A percentile compares a stretch with the other conserved stretches of the same genome.
Evolutionary conservation across 2,113 vertebrate genomes (phyloP).

Genomic region (Perognathus longimembris): DNA sequence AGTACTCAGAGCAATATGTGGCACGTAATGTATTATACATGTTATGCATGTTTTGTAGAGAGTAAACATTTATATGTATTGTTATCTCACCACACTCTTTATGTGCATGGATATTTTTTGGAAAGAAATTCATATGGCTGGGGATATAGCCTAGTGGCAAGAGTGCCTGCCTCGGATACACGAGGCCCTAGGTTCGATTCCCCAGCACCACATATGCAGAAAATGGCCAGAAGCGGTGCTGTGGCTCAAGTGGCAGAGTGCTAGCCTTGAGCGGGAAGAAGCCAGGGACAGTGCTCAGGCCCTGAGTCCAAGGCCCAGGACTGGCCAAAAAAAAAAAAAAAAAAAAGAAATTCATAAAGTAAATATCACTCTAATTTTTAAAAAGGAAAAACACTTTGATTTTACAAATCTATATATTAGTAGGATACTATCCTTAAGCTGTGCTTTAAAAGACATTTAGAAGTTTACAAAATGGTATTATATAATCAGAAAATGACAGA

Average conservation of each 20-base stretch:
- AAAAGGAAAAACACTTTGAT: neutral
- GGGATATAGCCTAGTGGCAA: too few species aligned
- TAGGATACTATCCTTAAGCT: neutral
- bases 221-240: too few species aligned
- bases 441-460: neutral
- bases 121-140: too few species aligned
- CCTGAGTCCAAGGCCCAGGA: too few species aligned
- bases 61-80: neutral
- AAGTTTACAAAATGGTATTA: neutral
- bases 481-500: slow-evolving; percentile 3
- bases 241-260: too few species aligned
- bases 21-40: neutral
- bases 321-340: too few species aligned
- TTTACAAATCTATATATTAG: neutral
- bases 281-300: too few species aligned
- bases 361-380: slow-evolving; percentile 1
- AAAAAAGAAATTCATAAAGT: neutral
- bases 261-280: too few species aligned
- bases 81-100: neutral
- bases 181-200: too few species aligned
- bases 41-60: neutral
- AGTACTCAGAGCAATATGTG: neutral
- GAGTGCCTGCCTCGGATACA: too few species aligned
- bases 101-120: neutral
- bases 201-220: too few species aligned